Percentiles rank a stretch among this genome's conserved stretches.
Evolutionary conservation across 1,140 invertebrate genomes (phyloP).

Genomic region (Thaumetopoea pityocampa): DNA sequence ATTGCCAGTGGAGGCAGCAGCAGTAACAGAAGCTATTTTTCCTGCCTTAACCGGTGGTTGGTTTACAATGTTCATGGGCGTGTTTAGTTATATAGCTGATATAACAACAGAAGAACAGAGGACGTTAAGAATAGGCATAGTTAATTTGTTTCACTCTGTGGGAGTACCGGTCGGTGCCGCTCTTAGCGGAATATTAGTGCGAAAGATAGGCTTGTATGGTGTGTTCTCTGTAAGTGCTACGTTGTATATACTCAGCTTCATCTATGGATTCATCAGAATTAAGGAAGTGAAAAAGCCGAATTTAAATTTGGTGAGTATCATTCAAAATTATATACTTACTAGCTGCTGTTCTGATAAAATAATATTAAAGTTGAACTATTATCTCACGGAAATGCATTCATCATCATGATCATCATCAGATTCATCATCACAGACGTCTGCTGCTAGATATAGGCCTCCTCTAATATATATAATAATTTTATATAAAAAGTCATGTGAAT

Average conservation of each 20-base stretch:
- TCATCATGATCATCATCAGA: too few relatives aligned
- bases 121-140: conserved; percentile 88
- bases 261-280: conserved; percentile 82
- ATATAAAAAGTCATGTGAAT: too few relatives aligned
- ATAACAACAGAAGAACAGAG: conserved; percentile 87
- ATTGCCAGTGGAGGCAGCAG: conserved; percentile 86
- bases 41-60: conserved; percentile 88
- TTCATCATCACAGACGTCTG: too few relatives aligned
- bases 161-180: conserved; percentile 88
- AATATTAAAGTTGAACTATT: conserved; percentile 13
- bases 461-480: too few relatives aligned
- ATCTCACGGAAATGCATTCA: background rate
- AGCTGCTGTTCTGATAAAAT: conserved; percentile 15
- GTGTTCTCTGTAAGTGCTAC: conserved; percentile 84
- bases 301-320: conserved; percentile 54
- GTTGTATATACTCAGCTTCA: conserved; percentile 84
- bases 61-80: conserved; percentile 92
- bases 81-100: conserved; percentile 93
- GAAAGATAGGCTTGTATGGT: conserved; percentile 87
- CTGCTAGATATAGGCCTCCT: too few relatives aligned
- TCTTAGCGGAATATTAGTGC: conserved; percentile 82
- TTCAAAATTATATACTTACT: conserved; percentile 17
- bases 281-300: conserved; percentile 77
- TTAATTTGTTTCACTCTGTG: conserved; percentile 88
- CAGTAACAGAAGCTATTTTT: conserved; percentile 85